These are phyloP conservation scores for Ceratina calcarata DNA, from an alignment of 1,140 invertebrate species.

Conservation along the genomic window DNA sequence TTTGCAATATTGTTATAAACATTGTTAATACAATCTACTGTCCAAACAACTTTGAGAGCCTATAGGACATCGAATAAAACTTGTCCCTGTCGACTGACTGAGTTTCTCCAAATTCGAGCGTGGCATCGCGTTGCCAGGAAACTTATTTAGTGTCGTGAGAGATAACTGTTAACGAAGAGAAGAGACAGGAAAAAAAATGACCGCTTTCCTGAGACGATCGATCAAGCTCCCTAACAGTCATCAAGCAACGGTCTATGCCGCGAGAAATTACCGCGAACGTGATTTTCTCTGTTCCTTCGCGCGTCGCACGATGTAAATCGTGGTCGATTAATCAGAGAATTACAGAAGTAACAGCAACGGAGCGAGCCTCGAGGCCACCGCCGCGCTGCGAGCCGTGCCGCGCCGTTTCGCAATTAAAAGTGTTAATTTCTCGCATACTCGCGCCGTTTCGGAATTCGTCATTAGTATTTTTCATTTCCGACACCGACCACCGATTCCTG, in stretches of 20 bases:
- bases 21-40: no score
- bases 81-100: no score
- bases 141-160: not conserved
- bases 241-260: constrained; percentile 15
- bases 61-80: no score
- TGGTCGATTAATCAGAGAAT: constrained; percentile 63
- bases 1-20: no score
- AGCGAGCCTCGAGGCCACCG: constrained; percentile 25
- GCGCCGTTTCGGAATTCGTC: constrained; percentile 54
- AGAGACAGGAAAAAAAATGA: not conserved
- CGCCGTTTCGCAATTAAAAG: constrained; percentile 62
- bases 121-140: no score
- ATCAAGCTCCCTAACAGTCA: constrained; percentile 36
- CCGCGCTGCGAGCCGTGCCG: not conserved
- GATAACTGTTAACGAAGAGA: not conserved
- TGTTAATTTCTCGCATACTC: constrained; percentile 54
- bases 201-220: constrained; percentile 3
- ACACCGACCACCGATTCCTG: no score
- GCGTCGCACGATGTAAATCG: constrained; percentile 57
- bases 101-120: no score
- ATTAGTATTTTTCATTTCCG: constrained; percentile 42
- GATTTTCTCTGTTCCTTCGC: constrained; percentile 54
- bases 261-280: constrained; percentile 29
- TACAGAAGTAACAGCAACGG: constrained; percentile 40
- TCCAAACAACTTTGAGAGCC: no score